Evolutionary conservation across 2,113 vertebrate species (phyloP), one percentile per base, ranked within the genome.

Genomic region (Sinocyclocheilus maitianheensis): DNA sequence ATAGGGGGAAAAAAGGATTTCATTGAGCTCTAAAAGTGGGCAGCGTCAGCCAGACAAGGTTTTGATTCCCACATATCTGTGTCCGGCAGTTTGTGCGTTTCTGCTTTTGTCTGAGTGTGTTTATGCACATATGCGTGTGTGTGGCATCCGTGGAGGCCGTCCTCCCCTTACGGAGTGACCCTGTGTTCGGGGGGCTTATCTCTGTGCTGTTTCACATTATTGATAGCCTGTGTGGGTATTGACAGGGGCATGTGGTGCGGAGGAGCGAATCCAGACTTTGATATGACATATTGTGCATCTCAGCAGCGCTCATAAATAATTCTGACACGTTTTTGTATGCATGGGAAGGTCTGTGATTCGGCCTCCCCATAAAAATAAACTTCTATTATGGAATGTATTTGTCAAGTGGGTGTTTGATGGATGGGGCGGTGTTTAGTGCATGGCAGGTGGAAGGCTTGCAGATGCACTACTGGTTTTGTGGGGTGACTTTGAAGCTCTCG

Each of bases 371-470:
- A 99, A 98, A 99, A 99, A 99, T 99, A 99, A 99, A 99, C 98
- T 99, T 99, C 97, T 99, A 99, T 99, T 99, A 99, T 99, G 97
- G 97, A 98, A 99, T 98, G 97, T 99, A 98, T 99, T 99, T 99
- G 98, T 99, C 98, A 99, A 99, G 97, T 97, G 97, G 96, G 95
- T 96, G 94, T 87, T 95, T 99, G 98, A 99, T 99, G 98, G 98
- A 99, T 99, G 97, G 97, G 95, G 95, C 97, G 92, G 95, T 94
- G 94, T 97, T 98, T 97, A 96, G 97, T 96, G 97, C 94, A 95
- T 98, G 98, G 98, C 98, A 98, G 97, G 96, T 96, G 95, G 97
- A 97, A 96, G 97, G 96, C 96, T 96, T 96, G 95, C 95, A 96
- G 96, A 97, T 96, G 95, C 96, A 96, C 94, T 96, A 96, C 96